These are phyloP conservation scores for Spea multiplicata DNA, from an alignment of 2,113 vertebrate species.

Conservation along the genomic window DNA sequence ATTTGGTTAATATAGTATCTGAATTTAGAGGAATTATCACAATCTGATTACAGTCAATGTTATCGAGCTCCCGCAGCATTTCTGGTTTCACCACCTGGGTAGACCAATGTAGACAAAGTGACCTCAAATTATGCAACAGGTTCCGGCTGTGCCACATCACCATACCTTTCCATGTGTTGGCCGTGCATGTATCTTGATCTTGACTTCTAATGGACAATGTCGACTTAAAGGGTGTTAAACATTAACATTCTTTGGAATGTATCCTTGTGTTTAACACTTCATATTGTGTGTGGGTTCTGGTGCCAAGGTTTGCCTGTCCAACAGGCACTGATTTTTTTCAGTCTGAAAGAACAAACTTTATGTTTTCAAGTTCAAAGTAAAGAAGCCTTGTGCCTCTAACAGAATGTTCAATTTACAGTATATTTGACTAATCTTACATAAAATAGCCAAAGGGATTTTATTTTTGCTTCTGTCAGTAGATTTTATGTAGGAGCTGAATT, in stretches of 20 bases:
- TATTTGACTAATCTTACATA: background rate
- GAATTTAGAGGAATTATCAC: no score
- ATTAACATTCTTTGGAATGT: conserved; percentile 1
- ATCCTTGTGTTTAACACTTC: background rate
- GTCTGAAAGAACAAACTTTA: background rate
- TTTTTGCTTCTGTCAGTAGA: background rate
- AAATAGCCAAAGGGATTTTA: conserved; percentile 11
- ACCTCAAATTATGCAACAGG: background rate
- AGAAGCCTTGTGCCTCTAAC: background rate
- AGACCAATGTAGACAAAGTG: no score
- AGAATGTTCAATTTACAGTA: conserved; percentile 1
- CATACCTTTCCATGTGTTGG: conserved; percentile 22
- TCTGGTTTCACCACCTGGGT: no score
- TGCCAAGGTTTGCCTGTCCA: conserved; percentile 1
- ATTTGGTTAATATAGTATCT: no score
- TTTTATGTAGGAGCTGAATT: background rate
- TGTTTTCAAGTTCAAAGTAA: background rate
- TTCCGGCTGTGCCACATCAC: conserved; percentile 30
- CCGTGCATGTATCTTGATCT: conserved; percentile 27
- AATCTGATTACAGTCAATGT: no score
- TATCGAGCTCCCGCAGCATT: no score
- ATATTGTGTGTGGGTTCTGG: background rate
- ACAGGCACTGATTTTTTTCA: conserved; percentile 28
- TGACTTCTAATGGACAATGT: background rate
- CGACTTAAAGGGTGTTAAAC: conserved; percentile 3